Conservation (phyloP, 2,888 invertebrate species). For the Scaptomyza polygonia region DNA sequence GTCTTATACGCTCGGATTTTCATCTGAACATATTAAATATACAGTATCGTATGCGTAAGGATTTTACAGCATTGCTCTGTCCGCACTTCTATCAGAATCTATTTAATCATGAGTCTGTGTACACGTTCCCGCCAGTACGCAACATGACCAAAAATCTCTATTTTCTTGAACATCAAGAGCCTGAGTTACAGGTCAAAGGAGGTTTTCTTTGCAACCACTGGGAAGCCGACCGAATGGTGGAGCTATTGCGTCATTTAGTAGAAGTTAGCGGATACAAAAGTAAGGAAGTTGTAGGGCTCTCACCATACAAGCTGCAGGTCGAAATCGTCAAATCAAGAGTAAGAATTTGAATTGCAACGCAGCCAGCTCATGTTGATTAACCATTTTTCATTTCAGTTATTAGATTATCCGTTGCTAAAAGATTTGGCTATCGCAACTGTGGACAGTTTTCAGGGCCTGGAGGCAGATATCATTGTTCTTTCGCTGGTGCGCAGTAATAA, state of each 20-base stretch:
- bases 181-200: constrained; percentile 83
- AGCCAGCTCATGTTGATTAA: background rate
- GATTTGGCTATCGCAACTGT: constrained; percentile 86
- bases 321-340: constrained; percentile 50
- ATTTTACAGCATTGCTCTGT: constrained; percentile 86
- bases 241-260: constrained; percentile 54
- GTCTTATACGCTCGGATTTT: constrained; percentile 89
- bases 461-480: constrained; percentile 90
- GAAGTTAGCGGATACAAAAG: constrained; percentile 86
- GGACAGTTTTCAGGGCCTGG: constrained; percentile 93
- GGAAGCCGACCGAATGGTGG: constrained; percentile 49
- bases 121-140: constrained; percentile 85
- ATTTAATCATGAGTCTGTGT: constrained; percentile 85
- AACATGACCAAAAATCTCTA: constrained; percentile 88
- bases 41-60: constrained; percentile 91
- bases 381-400: constrained; percentile 10
- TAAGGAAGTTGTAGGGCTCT: constrained; percentile 89
- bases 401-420: constrained; percentile 13
- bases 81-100: constrained; percentile 88
- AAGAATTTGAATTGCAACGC: background rate
- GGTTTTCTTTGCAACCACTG: constrained; percentile 46
- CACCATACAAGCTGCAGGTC: constrained; percentile 68
- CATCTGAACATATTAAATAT: constrained; percentile 86
- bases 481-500: constrained; percentile 91
- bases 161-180: constrained; percentile 87